Base-by-base conservation (phyloP, 2,113 vertebrate genomes). In the Rhabdornis inornatus region DNA sequence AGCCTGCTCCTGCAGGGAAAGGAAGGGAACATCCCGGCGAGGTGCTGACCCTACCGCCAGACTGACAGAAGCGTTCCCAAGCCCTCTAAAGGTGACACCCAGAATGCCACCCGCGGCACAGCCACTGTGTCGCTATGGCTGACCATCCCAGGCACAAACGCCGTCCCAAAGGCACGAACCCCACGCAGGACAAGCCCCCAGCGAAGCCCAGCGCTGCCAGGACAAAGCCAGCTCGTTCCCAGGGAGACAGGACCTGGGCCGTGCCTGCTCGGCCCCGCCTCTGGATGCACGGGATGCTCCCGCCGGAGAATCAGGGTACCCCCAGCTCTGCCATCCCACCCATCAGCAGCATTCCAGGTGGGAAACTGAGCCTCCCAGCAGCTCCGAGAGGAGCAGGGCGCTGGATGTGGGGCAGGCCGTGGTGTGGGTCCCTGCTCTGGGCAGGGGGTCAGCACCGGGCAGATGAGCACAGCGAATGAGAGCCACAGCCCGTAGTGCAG, bases 381-480 rank as follows among this genome's bases (percentile, higher is more conserved):
- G 45, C 74, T 66, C 12, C 30, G 20, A 14, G 7, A 59, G 74
- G 28, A 79, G 47, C 33, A 35, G 81, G 56, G 16, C 15, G 27
- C 25, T 22, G 63, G 37, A 7, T 3, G 7, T 8, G 31, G 19
- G 17, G 11, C n/a, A 30, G 28, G 53, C 28, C 13, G 66, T 0
- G 2, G 31, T 25, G 42, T 2, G 3, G 39, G 50, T n/a, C 30
- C 37, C 53, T 4, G 9, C 4, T 5, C 35, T 8, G 49, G 47
- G 52, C 33, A 59, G 10, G 52, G 52, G 11, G 33, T 7, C 66
- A 72, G 68, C 65, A 33, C 19, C 30, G 11, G 11, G 20, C 3
- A 1, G 40, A 15, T 0, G 5, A 70, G 28, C 53, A 24, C 0
- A 0, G 2, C 6, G 28, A 10, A 31, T 0, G 0, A 56, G 25